Evolutionary conservation across 2,113 vertebrate species (phyloP).

Genomic region (Chionomys nivalis): DNA sequence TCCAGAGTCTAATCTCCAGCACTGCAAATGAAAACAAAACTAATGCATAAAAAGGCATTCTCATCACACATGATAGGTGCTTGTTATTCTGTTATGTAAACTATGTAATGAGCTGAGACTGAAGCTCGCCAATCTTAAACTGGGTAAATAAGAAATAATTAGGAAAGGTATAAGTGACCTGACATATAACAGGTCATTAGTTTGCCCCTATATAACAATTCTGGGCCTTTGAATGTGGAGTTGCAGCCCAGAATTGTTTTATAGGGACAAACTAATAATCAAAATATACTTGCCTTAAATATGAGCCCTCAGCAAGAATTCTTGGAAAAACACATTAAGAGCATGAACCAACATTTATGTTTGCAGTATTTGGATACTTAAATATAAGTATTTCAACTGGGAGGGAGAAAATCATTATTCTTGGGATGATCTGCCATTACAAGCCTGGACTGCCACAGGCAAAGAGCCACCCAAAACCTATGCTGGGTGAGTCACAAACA

Average conservation of each 20-base stretch:
- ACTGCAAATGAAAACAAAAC: not conserved
- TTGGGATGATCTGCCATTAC: conserved; percentile 66
- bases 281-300: conserved; percentile 37
- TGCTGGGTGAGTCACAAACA: conserved; percentile 67
- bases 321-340: conserved; percentile 26
- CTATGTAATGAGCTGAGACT: not conserved
- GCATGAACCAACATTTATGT: not conserved
- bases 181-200: not conserved
- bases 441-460: conserved; percentile 77
- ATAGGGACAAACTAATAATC: not conserved
- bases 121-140: not conserved
- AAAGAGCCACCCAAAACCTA: conserved; percentile 64
- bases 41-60: not conserved
- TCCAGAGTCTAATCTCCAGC: not conserved
- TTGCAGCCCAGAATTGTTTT: not conserved
- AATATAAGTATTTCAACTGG: conserved; percentile 53
- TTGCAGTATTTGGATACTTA: conserved; percentile 37
- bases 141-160: conserved; percentile 18
- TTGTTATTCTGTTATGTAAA: not conserved
- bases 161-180: not conserved
- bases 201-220: too few relatives aligned
- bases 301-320: not conserved
- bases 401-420: conserved; percentile 69
- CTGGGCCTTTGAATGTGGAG: not conserved
- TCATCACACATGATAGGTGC: not conserved